Base-by-base conservation (phyloP, 2,888 invertebrate species). In the Dasypogon diadema region DNA sequence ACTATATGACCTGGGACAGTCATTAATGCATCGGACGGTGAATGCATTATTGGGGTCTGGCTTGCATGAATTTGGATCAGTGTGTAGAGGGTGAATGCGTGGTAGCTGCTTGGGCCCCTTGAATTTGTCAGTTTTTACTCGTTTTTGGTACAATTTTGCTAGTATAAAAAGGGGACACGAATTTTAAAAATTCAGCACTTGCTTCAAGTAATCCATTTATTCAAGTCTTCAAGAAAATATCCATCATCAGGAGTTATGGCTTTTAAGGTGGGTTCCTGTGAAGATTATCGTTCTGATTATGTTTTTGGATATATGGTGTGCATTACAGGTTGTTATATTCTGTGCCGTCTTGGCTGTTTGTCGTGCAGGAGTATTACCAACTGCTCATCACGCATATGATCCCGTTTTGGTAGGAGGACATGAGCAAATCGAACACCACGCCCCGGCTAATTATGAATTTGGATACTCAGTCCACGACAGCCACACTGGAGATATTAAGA, bases 401-500 rank as follows among this genome's bases (percentile, higher is more conserved):
- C 58, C 56, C 16, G 46, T 58, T 58, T 21, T 46, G 12, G 10
- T 58, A 30, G 46, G 18, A 14, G 42, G 42, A 37, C 73, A 73
- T 22, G 56, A 56, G n/a, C 42, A 56, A 2, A 6, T 46, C 18
- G 73, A 74, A 26, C 24, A 58, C 51, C 79, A 81, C 16, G 80
- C 81, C 58, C 84, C 84, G 34, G 83, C 85, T 16, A 83, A 85
- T 18, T 86, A 86, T 58, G 85, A 85, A 77, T 86, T 86, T 76
- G 84, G 83, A 34, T 86, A 86, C 63, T 82, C 83, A 2, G 85
- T 86, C 2, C 85, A 86, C 70, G 86, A 86, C 55, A 81, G 81
- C n/a, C 84, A 84, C 42, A 86, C 86, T 8, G 85, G 85, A 12
- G 86, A 86, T 79, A 81, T 86, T 0, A 86, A 86, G 80, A 84